Base-by-base conservation (phyloP, 2,888 invertebrate species). In the Muschampia plurimacula region DNA sequence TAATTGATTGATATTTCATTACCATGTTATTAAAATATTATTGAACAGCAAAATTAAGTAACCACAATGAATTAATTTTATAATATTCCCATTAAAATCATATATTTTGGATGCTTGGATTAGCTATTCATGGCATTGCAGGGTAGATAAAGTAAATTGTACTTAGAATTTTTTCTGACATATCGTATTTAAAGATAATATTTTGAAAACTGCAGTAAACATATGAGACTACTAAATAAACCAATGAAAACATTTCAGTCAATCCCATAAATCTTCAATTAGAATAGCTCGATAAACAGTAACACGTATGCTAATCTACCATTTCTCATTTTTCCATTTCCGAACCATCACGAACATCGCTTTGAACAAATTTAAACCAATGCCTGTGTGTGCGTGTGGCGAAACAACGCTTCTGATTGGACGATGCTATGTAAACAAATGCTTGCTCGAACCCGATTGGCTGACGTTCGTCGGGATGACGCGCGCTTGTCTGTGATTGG, bases 251-350 rank as follows among this genome's bases (percentile, higher is more conserved):
- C 15, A 52, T 52, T 49, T n/a, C n/a, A 49, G n/a, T 49, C n/a
- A 1, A 6, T 22, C 9, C 52, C 52, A 52, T 13, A 12, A 13
- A 6, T 8, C 2, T 41, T 22, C 67, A 36, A 39, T 22, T 36
- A 39, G 9, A n/a, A 62, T 6, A 62, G 15, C 39, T 39, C 36
- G 12, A 41, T 62, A 15, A 12, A 15, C 41, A 15, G 32, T n/a
- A 39, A 60, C 8, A 6, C n/a, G 10, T 57, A 12, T 15, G 62
- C 62, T 62, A 62, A 41, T 62, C 36, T n/a, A 32, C 6, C 15
- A 65, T 79, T 77, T 78, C 82, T 83, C 85, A 89, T 87, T 79
- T 86, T 89, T 89, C 76, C 89, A 89, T 89, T 85, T 76, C 78
- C 77, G 75, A 80, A 79, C 71, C 78, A 81, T 80, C 88, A 62